Base-by-base conservation (phyloP, 2,797 vertebrate species). In the Gymnopithys bicolor region DNA sequence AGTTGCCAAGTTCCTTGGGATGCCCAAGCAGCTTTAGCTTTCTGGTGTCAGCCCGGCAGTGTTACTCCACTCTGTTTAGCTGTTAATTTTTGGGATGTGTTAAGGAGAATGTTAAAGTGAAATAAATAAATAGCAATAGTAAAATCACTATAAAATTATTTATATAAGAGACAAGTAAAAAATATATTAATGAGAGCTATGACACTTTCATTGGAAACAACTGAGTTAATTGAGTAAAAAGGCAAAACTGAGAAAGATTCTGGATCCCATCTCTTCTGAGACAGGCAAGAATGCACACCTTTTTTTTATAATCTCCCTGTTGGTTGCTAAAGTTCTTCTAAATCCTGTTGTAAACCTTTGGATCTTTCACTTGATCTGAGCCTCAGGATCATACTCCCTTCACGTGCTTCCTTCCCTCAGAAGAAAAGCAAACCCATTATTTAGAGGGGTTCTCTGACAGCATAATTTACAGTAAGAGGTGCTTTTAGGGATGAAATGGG, bases 391-490 rank as follows among this genome's bases (percentile, higher is more conserved):
- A 49, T 52, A 43, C 39, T 85, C 43, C 46, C 46, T 84, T 78
- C 51, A 51, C 33, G 58, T 41, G 16, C 35, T 91, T 52, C 27
- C 49, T 92, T 69, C 59, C 27, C 55, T 91, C 32, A 79, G 73
- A 91, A 92, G 58, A 89, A 87, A 93, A 89, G 39, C n/a, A n/a
- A 90, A 59, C 64, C 45, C 17, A 27, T 91, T 81, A 32, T 91
- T 90, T 69, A 56, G 18, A 11, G 16, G 5, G 6, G 15, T 70
- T 91, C 30, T 84, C 28, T 90, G 84, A 78, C 83, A 89, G 30
- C 15, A 28, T 88, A 71, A 80, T 91, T 93, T 93, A 51, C 84
- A 91, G 45, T 80, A 66, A 82, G 48, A 69, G 30, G 45, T 74
- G 9, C 27, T 24, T 53, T 19, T 16, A n/a, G 67, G 64, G 73